Evolutionary conservation across 2,113 vertebrate genomes (phyloP), one percentile per base, ranked within the genome.

Genomic region (Sebastes schlegelii): DNA sequence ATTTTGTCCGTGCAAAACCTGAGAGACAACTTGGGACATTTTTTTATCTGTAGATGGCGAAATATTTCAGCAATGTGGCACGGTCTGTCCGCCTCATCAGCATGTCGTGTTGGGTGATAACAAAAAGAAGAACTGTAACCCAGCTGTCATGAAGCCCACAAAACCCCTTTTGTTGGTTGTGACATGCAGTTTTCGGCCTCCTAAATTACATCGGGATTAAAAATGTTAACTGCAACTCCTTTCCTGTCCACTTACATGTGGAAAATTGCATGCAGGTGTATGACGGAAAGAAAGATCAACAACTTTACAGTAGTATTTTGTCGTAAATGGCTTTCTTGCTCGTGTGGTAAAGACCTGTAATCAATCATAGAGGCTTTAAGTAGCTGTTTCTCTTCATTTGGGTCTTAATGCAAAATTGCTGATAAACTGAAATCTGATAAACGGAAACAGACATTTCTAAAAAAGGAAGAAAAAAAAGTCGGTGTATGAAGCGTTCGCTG

Each of bases 241-340:
- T 86, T 80, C 82, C 89, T 89, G 90, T 79, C 70, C 73, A 73
- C 85, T 85, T 91, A 84, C 80, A 83, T 79, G 83, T 51, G 73
- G 84, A 84, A 92, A 93, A 94, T 94, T 94, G 87, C 89, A 86
- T 82, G 86, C 93, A 93, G 92, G 94, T 94, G 92, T 84, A 90
- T 68, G 70, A 49, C 82, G 70, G 79, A 83, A 83, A 79, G 26
- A 62, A 78, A 80, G 73, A 77, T 16, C 81, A 67, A 90, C 89
- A 86, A 88, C 82, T 89, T 80, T 82, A 82, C 62, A 61, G 80
- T 75, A 1, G 70, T 45, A 13, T 79, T 87, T 85, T 72, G 54
- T 34, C 77, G 62, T 66, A 84, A 88, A 89, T 80, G 42, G 71
- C 78, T 84, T 86, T 79, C 77, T 83, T 84, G 74, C 80, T 77